Base-by-base conservation (phyloP, 2,113 vertebrate genomes). In the Danionella cerebrum region DNA sequence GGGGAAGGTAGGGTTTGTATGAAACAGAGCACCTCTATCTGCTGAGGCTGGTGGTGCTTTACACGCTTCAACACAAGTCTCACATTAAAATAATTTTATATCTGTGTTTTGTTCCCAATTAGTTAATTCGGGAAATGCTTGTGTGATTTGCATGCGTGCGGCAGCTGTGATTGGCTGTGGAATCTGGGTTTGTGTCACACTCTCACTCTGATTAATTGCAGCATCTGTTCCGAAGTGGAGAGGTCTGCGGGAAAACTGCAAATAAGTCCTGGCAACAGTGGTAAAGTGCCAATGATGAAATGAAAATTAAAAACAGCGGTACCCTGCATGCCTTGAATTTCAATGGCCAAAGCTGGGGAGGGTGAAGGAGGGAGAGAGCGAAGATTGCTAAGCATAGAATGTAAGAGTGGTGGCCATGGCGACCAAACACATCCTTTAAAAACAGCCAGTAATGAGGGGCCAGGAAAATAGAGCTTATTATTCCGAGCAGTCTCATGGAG, bases 231-330 rank as follows among this genome's bases (percentile, higher is more conserved):
- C 93, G 95, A 90, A 92, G 92, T 91, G 92, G 92, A 95, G 94
- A 93, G 92, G 92, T 92, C 93, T 90, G 92, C 90, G 86, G 91
- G 89, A 94, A 95, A 95, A 93, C 90, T 92, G 92, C 92, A 97
- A 95, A 97, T 93, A 94, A 95, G 91, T 87, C 81, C 89, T 95
- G 94, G 93, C 93, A 97, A 96, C 91, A 90, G 90, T 91, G 91
- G 96, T 94, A 91, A 96, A 96, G 92, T 92, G 89, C 90, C 94
- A 97, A 95, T 94, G 93, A 97, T 96, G 92, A 96, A 95, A 97
- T 91, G 90, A 98, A 98, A 97, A 97, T 98, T 93, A 96, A 96
- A 95, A 96, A 83, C 92, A 92, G 91, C 91, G 90, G 91, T 88
- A 88, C 87, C 79, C 85, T 70, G 83, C 90, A 90, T 95, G 94